Evolutionary conservation across 2,113 vertebrate species (phyloP), one percentile per base, ranked within the genome.

Genomic region (Mystacornis crossleyi): DNA sequence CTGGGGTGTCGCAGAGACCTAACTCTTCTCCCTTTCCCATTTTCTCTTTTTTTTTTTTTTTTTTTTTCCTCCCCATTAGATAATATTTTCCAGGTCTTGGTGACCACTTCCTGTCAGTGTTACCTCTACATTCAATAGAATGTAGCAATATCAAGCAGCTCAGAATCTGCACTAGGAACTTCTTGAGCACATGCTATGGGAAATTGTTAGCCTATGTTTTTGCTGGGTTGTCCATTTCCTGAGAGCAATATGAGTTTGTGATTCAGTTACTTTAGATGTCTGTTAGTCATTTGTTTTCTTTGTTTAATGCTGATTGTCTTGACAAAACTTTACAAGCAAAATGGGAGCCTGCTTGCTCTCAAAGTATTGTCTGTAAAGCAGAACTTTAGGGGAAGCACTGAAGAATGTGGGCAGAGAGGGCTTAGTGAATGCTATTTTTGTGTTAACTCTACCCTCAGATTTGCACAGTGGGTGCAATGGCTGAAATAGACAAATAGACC

Each of bases 201-300:
- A 57, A 79, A 92, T 89, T 64, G 70, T 69, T 91, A 55, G 24
- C 17, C 33, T 89, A 42, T 93, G 33, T 91, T 95, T 95, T 14
- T 47, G 38, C 36, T 69, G 38, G 9, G 26, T 38, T 93, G 28
- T 72, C 57, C 29, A 3, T 87, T 90, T 93, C 33, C 33, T 70
- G 38, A 80, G 33, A 80, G 51, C 0, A 7, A 38, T 65, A 54
- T 69, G 54, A 62, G 51, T 84, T 74, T 70, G 51, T 58, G 47
- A 45, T 85, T 78, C 8, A 31, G 24, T 71, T 62, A 31, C 29
- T 91, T 84, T 36, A 31, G 38, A 36, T 83, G 33, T 64, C 17
- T 90, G 0, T 69, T 70, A 73, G 34, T 70, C 6, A 29, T 71
- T 90, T 69, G 14, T 80, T 77, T 36, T 86, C 10, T 84, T 83